These are phyloP conservation scores for Chascanopsetta lugubris DNA, from an alignment of 2,113 vertebrate genomes.

Conservation along the genomic window DNA sequence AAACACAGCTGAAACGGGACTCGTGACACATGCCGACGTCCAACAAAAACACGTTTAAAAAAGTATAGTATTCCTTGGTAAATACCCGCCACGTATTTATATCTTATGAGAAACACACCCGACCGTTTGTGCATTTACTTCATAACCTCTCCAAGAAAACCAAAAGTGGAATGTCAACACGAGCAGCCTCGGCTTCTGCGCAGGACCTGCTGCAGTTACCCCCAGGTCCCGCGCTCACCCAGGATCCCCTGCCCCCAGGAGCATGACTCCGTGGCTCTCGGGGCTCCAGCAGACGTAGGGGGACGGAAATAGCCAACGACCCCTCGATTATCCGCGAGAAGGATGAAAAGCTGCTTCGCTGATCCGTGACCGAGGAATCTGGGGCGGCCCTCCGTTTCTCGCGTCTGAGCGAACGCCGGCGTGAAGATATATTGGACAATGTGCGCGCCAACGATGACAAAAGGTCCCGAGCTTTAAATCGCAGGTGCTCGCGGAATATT, in stretches of 20 bases:
- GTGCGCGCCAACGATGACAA: neutral
- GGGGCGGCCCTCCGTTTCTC: neutral
- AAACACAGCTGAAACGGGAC: neutral
- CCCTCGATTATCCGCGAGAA: slow-evolving; percentile 46
- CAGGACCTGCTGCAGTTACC: neutral
- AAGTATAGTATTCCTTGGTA: neutral
- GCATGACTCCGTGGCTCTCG: neutral
- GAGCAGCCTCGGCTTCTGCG: slow-evolving; percentile 1
- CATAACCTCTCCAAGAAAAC: neutral
- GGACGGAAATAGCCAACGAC: slow-evolving; percentile 46
- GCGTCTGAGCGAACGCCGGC: neutral
- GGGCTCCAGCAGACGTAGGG: slow-evolving; percentile 14
- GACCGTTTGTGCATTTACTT: neutral
- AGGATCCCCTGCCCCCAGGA: slow-evolving; percentile 17
- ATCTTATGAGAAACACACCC: neutral
- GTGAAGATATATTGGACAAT: neutral
- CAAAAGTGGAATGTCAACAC: neutral
- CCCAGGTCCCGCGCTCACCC: slow-evolving; percentile 6
- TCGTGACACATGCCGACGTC: neutral
- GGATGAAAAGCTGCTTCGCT: slow-evolving; percentile 31
- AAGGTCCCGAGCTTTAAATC: neutral
- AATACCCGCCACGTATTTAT: neutral
- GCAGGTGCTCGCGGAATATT: neutral
- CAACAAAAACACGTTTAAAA: neutral
- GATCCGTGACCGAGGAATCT: slow-evolving; percentile 40